Percentiles rank a stretch among this genome's conserved stretches.
Conservation (phyloP, 2,888 invertebrate genomes). For the Anticlea derivata region DNA sequence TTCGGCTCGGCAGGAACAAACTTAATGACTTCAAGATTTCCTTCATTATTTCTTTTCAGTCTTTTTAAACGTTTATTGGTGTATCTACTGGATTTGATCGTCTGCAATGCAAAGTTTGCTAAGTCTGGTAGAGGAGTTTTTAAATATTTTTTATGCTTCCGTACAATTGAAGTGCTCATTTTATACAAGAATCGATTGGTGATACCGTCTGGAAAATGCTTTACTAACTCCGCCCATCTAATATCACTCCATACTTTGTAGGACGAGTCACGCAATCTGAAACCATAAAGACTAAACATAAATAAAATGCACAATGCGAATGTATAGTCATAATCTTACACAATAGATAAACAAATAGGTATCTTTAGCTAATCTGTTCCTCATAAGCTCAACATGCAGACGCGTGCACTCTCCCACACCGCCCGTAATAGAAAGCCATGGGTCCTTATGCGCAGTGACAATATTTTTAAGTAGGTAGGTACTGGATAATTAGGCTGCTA, state of each 20-base stretch:
- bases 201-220: constrained; percentile 62
- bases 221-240: constrained; percentile 61
- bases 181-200: constrained; percentile 58
- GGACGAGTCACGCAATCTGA: constrained; percentile 51
- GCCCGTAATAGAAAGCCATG: no score
- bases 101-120: constrained; percentile 44
- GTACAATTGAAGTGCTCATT: constrained; percentile 37
- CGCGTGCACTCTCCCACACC: no score
- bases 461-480: no score
- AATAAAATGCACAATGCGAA: no score
- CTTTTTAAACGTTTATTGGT: constrained; percentile 56
- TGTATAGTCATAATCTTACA: no score
- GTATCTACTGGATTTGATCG: constrained; percentile 27
- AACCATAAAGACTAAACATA: constrained; percentile 32
- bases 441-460: no score
- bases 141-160: constrained; percentile 38
- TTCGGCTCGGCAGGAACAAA: constrained; percentile 29
- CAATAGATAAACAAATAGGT: no score
- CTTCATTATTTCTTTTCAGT: constrained; percentile 51
- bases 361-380: no score
- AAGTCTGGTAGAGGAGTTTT: constrained; percentile 51
- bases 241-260: constrained; percentile 70
- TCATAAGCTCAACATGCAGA: no score
- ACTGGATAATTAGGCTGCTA: no score
- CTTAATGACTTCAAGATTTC: constrained; percentile 45